Evolutionary conservation across 2,797 vertebrate genomes (phyloP).

Genomic region (Ciconia nigra): DNA sequence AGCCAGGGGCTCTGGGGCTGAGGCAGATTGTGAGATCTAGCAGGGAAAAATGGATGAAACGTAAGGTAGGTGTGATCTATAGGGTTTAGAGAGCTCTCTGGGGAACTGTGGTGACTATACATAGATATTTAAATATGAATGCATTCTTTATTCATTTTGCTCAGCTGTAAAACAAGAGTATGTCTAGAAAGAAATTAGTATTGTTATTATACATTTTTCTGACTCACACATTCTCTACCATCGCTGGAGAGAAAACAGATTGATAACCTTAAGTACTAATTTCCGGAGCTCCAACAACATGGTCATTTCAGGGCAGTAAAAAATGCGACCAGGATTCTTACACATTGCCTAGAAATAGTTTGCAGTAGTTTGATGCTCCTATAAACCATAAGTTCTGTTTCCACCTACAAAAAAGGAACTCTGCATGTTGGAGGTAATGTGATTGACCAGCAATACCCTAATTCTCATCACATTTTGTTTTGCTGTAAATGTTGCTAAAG

Average conservation of each 20-base stretch:
- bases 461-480: background rate
- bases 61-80: background rate
- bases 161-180: background rate
- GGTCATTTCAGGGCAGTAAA: background rate
- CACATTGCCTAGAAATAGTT: background rate
- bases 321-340: background rate
- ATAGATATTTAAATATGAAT: background rate
- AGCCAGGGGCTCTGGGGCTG: background rate
- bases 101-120: background rate
- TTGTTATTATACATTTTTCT: background rate
- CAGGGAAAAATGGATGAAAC: background rate
- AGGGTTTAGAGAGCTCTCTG: background rate
- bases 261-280: conserved; percentile 2
- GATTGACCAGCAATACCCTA: background rate
- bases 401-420: background rate
- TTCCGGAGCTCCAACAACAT: background rate
- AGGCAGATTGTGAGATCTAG: background rate
- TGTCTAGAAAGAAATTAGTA: background rate
- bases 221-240: background rate
- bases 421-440: background rate
- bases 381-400: background rate
- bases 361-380: background rate
- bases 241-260: background rate
- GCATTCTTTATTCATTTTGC: background rate
- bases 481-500: background rate